These are phyloP conservation scores for Pseudomyrmex pallidus DNA, from an alignment of 1,140 invertebrate species.

Conservation along the genomic window DNA sequence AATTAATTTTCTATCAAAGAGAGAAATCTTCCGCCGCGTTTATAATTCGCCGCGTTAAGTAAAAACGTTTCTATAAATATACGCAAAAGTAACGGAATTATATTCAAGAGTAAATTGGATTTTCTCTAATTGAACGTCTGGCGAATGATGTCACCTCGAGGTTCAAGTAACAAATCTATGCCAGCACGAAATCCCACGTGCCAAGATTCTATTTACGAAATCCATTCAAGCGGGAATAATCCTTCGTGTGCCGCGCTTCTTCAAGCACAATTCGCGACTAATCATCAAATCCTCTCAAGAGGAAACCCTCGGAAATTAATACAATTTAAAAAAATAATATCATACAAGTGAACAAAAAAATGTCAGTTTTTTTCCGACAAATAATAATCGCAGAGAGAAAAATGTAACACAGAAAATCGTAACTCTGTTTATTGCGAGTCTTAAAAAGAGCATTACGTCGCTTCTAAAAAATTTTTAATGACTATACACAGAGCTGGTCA, in stretches of 20 bases:
- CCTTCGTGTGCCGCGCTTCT: constrained; percentile 34
- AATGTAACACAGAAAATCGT: too few species aligned
- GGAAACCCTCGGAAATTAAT: constrained; percentile 1
- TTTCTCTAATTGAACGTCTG: constrained; percentile 12
- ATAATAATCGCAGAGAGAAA: background rate
- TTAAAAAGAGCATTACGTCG: background rate
- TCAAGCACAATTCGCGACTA: constrained; percentile 54
- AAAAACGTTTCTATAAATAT: background rate
- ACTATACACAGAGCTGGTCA: background rate
- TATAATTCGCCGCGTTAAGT: too few species aligned
- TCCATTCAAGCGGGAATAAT: constrained; percentile 54
- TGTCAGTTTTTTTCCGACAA: background rate
- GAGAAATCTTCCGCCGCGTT: too few species aligned
- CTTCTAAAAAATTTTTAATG: background rate
- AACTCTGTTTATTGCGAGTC: background rate
- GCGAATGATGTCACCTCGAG: background rate
- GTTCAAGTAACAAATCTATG: constrained; percentile 24
- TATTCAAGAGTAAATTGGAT: background rate
- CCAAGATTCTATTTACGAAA: constrained; percentile 60
- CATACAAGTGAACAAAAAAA: background rate
- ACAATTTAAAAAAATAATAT: constrained; percentile 23
- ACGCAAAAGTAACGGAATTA: background rate
- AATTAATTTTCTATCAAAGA: background rate
- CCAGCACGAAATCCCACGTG: constrained; percentile 15
- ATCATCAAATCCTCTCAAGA: constrained; percentile 5